Percentiles rank a stretch among this genome's conserved stretches.
These are phyloP conservation scores for Rhagonycha fulva DNA, from an alignment of 2,888 invertebrate species.

Conservation along the genomic window DNA sequence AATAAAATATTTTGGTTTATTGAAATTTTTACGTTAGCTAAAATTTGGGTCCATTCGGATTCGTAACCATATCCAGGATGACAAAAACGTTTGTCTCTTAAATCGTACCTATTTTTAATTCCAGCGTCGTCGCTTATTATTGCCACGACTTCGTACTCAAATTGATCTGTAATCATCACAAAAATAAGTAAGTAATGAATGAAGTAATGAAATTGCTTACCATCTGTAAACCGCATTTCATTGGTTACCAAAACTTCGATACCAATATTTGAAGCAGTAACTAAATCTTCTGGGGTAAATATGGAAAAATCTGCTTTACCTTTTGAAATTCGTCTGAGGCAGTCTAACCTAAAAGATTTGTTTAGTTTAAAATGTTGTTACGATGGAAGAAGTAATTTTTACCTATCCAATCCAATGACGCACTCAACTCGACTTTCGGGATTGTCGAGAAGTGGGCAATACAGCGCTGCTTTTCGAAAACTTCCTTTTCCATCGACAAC, in stretches of 20 bases:
- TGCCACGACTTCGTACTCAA: conserved; percentile 68
- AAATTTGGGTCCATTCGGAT: conserved; percentile 73
- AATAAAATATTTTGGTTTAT: conserved; percentile 13
- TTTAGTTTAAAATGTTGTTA: background rate
- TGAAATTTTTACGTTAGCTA: conserved; percentile 68
- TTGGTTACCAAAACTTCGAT: conserved; percentile 72
- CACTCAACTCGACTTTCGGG: conserved; percentile 69
- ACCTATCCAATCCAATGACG: conserved; percentile 73
- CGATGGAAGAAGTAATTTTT: conserved; percentile 28
- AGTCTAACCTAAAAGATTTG: conserved; percentile 68
- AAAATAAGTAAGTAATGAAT: background rate
- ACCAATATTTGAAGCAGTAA: conserved; percentile 71
- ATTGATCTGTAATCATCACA: conserved; percentile 49
- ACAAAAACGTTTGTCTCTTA: conserved; percentile 75
- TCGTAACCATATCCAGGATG: conserved; percentile 79
- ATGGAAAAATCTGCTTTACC: conserved; percentile 84
- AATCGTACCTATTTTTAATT: conserved; percentile 64
- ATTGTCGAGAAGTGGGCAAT: conserved; percentile 66
- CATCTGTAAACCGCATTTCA: conserved; percentile 63
- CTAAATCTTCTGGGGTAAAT: conserved; percentile 82
- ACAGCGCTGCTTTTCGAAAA: conserved; percentile 63
- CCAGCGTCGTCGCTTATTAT: conserved; percentile 65
- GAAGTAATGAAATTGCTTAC: conserved; percentile 51
- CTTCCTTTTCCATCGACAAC: conserved; percentile 69
- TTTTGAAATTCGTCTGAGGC: conserved; percentile 75